Evolutionary conservation across 2,888 invertebrate species (phyloP), one percentile per base, ranked within the genome.

Genomic region (Nymphalis polychloros): DNA sequence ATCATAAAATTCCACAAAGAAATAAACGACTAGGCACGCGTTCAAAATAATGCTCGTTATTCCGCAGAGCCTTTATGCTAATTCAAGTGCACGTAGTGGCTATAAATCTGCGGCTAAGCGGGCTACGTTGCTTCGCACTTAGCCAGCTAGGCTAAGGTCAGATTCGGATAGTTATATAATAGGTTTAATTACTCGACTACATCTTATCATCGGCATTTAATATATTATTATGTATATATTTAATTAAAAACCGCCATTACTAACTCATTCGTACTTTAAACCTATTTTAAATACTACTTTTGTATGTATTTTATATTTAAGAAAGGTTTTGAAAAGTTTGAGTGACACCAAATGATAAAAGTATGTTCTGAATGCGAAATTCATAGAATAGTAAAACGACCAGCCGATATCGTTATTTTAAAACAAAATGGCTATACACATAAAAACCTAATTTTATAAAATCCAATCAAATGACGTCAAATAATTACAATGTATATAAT

Each of bases 61-160:
- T 20, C 41, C 41, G 41, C 41, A 50, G n/a, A 61, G 61, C 61
- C n/a, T 61, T 66, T 67, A 55, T 67, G 55, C 35, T 62, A 67
- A 65, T 55, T 55, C 53, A 31, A 55, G 53, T 65, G 41, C 68
- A 61, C 48, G 61, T 57, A 57, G 62, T 20, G 23, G 31, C 19
- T 69, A 64, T 69, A 64, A 69, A 69, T 69, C 68, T 17, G 61
- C 53, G 53, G 53, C 53, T 55, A 55, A 69, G 60, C 52, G 64
- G 27, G 49, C 63, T 68, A 64, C 63, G 68, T 59, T 59, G 59
- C 60, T 68, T 66, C 66, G 52, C 48, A 64, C 55, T 61, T 64
- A 64, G 52, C 60, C 60, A 48, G 61, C 52, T 64, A 53, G 23
- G 23, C 59, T 60, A 31, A 55, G 20, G 59, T 60, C 49, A 57